Base-by-base conservation (phyloP, 2,113 vertebrate species). In the Camelus bactrianus region DNA sequence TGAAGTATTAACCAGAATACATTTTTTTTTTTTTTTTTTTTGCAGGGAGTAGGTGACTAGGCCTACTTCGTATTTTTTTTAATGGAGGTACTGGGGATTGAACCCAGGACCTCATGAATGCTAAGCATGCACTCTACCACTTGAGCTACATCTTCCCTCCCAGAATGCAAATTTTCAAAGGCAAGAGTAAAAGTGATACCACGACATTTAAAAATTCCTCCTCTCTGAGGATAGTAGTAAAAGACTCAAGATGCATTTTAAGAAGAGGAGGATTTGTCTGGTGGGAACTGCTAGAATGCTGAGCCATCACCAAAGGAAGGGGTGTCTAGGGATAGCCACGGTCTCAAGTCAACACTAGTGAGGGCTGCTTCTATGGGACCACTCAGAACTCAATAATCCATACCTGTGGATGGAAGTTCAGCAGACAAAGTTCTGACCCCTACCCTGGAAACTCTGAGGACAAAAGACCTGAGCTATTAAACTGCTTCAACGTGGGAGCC, bases 161-260 rank as follows among this genome's bases (percentile, higher is more conserved):
- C 20, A 86, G 16, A 76, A 82, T 28, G 46, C 8, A 76, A 73
- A 30, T 70, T 42, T 93, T 81, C 46, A 87, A 87, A 69, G 46
- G 64, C 58, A 80, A 96, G 67, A 52, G 8, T 42, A 32, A 50
- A 93, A 65, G 26, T 65, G 38, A 91, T 56, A 73, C 75, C 42
- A 65, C 35, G 50, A 38, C 26, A 77, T 20, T 91, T 52, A 52
- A 38, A 90, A 65, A 19, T 5, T 17, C 11, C 10, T 35, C 38
- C 64, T 58, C 8, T 50, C 75, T 83, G 20, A 93, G 15, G 30
- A 67, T 80, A 13, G 26, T 60, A 62, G 3, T 67, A 83, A 65
- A 97, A 75, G 50, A 35, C 32, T 93, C 30, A 75, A n/a, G 46
- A 80, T 30, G 28, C 6, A 64, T 76, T 93, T 95, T 91, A 20